A percentile compares a stretch with the other conserved stretches of the same genome.
These are phyloP conservation scores for Spisula subtruncata DNA, from an alignment of 2,888 invertebrate genomes.

Conservation along the genomic window DNA sequence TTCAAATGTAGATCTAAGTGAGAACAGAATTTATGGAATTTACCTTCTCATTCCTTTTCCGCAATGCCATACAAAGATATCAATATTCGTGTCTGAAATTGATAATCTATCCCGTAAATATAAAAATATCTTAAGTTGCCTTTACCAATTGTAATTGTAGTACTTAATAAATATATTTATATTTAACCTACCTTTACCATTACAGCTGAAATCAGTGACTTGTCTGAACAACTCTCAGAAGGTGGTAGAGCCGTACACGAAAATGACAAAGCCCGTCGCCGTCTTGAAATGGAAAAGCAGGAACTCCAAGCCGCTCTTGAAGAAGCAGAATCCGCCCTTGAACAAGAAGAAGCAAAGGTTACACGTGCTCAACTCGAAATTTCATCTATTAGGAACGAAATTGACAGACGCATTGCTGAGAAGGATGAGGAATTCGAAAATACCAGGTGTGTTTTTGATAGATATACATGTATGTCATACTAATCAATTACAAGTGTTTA, in stretches of 20 bases:
- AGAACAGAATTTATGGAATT: too few relatives aligned
- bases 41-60: too few relatives aligned
- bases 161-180: not conserved
- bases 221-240: conserved; percentile 99
- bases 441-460: conserved; percentile 90
- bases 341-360: conserved; percentile 99
- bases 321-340: conserved; percentile 99
- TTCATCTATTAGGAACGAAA: conserved; percentile 99
- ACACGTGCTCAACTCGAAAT: conserved; percentile 97
- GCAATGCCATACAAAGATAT: too few relatives aligned
- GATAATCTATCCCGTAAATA: too few relatives aligned
- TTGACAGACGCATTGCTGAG: conserved; percentile 99
- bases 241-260: conserved; percentile 99
- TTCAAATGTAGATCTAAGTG: too few relatives aligned
- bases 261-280: conserved; percentile 99
- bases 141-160: too few relatives aligned
- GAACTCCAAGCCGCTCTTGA: conserved; percentile 99
- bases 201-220: conserved; percentile 98
- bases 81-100: too few relatives aligned
- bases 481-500: not conserved
- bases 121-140: too few relatives aligned
- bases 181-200: not conserved
- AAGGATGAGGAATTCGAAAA: conserved; percentile 99
- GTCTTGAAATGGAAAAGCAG: conserved; percentile 99
- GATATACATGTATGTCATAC: not conserved